Conservation (phyloP, 1,140 invertebrate genomes). For the Trachymyrmex septentrionalis region DNA sequence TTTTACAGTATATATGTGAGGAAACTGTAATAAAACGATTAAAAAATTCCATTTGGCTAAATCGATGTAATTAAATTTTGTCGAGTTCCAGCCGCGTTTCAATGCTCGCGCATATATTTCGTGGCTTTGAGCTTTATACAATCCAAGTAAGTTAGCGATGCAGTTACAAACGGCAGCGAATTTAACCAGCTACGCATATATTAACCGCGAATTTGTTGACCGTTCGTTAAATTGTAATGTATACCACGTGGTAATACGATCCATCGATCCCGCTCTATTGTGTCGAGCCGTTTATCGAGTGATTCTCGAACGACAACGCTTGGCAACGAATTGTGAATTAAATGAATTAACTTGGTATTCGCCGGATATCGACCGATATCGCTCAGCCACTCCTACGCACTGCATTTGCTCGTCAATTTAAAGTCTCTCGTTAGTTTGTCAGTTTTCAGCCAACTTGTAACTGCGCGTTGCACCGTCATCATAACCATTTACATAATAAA, state of each 20-base stretch:
- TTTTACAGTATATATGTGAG: background rate
- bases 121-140: conserved; percentile 1
- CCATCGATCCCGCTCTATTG: conserved; percentile 26
- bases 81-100: background rate
- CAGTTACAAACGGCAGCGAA: conserved; percentile 40
- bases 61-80: conserved; percentile 52
- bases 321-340: conserved; percentile 42
- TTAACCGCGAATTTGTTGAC: conserved; percentile 52
- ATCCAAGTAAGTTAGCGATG: conserved; percentile 54
- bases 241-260: conserved; percentile 43
- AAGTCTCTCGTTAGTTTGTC: conserved; percentile 53
- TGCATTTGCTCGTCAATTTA: conserved; percentile 54
- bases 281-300: conserved; percentile 11
- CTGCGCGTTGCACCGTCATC: conserved; percentile 49
- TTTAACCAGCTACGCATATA: conserved; percentile 55
- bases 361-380: conserved; percentile 40
- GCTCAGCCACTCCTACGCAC: conserved; percentile 14
- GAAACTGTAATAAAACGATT: conserved; percentile 5
- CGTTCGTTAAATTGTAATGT: conserved; percentile 55
- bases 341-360: conserved; percentile 51
- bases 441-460: conserved; percentile 55
- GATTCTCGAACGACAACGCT: conserved; percentile 25
- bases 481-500: conserved; percentile 59
- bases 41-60: conserved; percentile 44
- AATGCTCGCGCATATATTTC: background rate